Percentiles rank a stretch among this genome's conserved stretches.
Conservation (phyloP, 2,888 invertebrate genomes). For the Nomada flava region DNA sequence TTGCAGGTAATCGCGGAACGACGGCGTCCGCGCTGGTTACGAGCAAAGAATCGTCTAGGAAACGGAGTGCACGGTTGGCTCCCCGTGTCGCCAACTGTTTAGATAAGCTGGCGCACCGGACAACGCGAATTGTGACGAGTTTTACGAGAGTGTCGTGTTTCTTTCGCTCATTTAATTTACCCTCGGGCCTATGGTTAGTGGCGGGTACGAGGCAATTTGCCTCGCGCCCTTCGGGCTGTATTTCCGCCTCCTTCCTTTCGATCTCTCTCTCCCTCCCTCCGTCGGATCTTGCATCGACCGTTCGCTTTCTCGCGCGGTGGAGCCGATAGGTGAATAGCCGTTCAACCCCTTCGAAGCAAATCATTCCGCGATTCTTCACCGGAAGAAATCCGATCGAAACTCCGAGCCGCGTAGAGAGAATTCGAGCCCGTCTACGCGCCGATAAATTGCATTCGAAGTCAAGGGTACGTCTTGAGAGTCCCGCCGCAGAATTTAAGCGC, state of each 20-base stretch:
- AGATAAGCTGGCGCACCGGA: conserved; percentile 39
- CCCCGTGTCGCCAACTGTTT: conserved; percentile 48
- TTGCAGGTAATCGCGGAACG: not conserved
- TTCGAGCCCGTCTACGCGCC: no score
- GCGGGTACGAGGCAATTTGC: conserved; percentile 41
- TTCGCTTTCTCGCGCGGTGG: conserved; percentile 1
- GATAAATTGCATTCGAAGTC: conserved; percentile 5
- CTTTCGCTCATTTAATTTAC: conserved; percentile 54
- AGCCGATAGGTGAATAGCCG: conserved; percentile 16
- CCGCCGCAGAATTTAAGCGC: conserved; percentile 4
- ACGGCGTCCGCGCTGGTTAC: conserved; percentile 15
- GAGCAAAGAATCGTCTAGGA: conserved; percentile 37
- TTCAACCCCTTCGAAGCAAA: conserved; percentile 46
- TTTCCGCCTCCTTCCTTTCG: conserved; percentile 26
- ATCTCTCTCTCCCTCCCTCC: not conserved
- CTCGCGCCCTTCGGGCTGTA: conserved; percentile 21
- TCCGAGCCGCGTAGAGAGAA: no score
- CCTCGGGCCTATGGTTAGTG: conserved; percentile 31
- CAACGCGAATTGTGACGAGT: conserved; percentile 15
- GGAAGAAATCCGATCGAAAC: no score
- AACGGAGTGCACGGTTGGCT: conserved; percentile 14
- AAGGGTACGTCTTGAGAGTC: not conserved
- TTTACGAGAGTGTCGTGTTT: conserved; percentile 59
- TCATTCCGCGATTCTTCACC: conserved; percentile 17
- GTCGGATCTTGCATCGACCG: not conserved